Percentiles rank a stretch among this genome's conserved stretches.
Conservation (phyloP, 2,797 vertebrate species). For the Tapera naevia region DNA sequence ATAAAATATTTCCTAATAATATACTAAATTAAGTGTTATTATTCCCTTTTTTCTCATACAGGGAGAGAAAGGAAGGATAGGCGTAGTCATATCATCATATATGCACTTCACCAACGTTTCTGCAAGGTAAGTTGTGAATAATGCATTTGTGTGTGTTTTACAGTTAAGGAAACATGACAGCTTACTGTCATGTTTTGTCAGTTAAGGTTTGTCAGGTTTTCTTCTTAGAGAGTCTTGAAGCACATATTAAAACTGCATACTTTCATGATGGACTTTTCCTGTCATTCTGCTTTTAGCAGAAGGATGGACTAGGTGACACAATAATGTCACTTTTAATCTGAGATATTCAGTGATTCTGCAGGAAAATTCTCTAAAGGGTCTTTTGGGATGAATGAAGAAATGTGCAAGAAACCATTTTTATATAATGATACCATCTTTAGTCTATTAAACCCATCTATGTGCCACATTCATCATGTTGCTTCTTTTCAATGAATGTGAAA, state of each 20-base stretch:
- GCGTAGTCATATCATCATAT: conserved; percentile 93
- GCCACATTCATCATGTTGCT: not conserved
- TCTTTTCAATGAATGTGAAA: not conserved
- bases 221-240: not conserved
- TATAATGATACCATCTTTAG: not conserved
- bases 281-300: not conserved
- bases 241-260: not conserved
- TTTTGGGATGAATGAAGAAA: not conserved
- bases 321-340: not conserved
- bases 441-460: not conserved
- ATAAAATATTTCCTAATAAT: not conserved
- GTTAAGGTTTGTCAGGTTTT: not conserved
- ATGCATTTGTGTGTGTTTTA: not conserved
- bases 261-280: not conserved
- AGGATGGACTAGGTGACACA: not conserved
- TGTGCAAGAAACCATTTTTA: not conserved
- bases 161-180: not conserved
- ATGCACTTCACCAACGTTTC: conserved; percentile 95
- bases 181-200: no score
- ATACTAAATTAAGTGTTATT: not conserved
- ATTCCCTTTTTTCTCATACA: conserved; percentile 58
- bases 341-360: not conserved
- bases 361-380: not conserved
- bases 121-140: conserved; percentile 84
- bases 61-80: conserved; percentile 94